These are phyloP conservation scores for Pararge aegeria DNA, from an alignment of 1,140 invertebrate genomes.

Conservation along the genomic window DNA sequence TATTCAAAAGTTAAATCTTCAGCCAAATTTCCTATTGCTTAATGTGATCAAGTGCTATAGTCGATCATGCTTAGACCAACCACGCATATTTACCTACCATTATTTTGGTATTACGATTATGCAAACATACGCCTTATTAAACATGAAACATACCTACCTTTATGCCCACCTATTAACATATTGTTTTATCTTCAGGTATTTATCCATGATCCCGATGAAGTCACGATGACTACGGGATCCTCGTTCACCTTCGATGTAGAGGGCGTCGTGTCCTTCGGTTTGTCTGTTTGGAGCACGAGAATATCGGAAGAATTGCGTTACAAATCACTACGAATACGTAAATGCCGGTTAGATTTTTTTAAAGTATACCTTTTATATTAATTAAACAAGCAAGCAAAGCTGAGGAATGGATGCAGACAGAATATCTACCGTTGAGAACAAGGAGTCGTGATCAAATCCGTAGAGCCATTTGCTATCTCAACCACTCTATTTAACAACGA, in stretches of 20 bases:
- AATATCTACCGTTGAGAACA: not conserved
- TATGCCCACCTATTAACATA: not conserved
- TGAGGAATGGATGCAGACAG: not conserved
- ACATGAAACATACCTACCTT: not conserved
- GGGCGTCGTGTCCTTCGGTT: conserved; percentile 52
- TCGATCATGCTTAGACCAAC: too few species aligned
- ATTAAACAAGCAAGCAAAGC: too few species aligned
- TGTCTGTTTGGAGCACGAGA: conserved; percentile 60
- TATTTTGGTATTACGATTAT: too few species aligned
- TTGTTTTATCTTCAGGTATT: conserved; percentile 48
- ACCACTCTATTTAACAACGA: too few species aligned
- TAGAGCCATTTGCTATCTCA: too few species aligned
- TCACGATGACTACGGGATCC: conserved; percentile 49
- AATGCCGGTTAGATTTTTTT: conserved; percentile 70
- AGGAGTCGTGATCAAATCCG: not conserved
- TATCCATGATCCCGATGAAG: conserved; percentile 64
- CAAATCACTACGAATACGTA: conserved; percentile 69
- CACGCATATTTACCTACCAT: too few species aligned
- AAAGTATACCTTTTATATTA: not conserved
- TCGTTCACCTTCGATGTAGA: conserved; percentile 46
- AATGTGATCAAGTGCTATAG: too few species aligned
- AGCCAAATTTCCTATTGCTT: too few species aligned
- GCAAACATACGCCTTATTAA: too few species aligned
- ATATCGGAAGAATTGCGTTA: conserved; percentile 52
- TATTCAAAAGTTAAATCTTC: too few species aligned